Percentiles rank a stretch among this genome's conserved stretches.
These are phyloP conservation scores for Smutsia temminckii DNA, from an alignment of 2,797 vertebrate genomes.

Conservation along the genomic window DNA sequence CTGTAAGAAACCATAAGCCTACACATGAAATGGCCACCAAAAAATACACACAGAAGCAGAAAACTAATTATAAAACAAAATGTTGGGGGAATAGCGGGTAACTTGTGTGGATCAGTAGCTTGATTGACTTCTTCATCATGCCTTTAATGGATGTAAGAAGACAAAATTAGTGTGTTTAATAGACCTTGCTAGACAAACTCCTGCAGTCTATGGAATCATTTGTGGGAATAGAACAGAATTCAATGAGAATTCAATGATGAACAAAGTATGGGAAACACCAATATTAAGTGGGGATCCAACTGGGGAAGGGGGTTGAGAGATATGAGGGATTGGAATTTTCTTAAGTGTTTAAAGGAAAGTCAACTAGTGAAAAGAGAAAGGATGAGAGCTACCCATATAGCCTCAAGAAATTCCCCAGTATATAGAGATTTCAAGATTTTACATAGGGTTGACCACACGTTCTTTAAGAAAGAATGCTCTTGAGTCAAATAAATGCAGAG, in stretches of 20 bases:
- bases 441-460: background rate
- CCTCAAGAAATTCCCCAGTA: background rate
- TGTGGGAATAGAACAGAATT: background rate
- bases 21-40: background rate
- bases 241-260: background rate
- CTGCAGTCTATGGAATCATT: background rate
- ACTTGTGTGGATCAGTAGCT: background rate
- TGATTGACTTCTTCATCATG: conserved; percentile 2
- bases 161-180: background rate
- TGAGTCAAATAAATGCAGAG: background rate
- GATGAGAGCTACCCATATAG: background rate
- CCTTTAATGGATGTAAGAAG: background rate
- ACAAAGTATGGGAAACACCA: background rate
- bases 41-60: background rate
- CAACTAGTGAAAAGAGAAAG: background rate
- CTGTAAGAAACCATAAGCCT: background rate
- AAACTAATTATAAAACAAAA: conserved; percentile 4
- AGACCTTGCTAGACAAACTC: conserved; percentile 4
- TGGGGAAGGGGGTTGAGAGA: background rate
- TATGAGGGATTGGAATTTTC: background rate
- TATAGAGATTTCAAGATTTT: background rate
- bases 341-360: background rate
- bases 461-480: background rate
- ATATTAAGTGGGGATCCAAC: background rate
- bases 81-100: background rate